Evolutionary conservation across 2,797 vertebrate species (phyloP).

Genomic region (Fratercula arctica): DNA sequence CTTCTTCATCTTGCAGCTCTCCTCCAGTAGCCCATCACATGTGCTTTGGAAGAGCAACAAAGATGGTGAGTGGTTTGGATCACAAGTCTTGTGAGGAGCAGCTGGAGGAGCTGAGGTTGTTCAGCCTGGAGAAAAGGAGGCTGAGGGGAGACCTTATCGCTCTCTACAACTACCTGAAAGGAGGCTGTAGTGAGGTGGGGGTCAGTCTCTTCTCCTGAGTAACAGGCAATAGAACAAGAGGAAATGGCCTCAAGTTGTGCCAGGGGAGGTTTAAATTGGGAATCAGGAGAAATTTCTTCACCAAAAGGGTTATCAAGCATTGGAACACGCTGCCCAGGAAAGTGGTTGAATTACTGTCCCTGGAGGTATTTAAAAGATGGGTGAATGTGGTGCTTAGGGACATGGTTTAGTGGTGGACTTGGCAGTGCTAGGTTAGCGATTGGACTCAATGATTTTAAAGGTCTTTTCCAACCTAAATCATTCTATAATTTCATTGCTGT

Average conservation of each 20-base stretch:
- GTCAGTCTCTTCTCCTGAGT: background rate
- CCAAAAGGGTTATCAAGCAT: background rate
- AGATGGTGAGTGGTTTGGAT: background rate
- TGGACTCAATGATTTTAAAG: background rate
- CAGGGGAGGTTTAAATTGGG: background rate
- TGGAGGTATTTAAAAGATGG: background rate
- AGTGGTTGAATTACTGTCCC: too few species aligned
- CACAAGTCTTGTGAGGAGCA: background rate
- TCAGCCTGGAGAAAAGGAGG: background rate
- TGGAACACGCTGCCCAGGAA: background rate
- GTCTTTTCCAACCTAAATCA: background rate
- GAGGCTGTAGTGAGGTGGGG: background rate
- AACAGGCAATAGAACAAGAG: background rate
- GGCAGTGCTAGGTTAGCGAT: background rate
- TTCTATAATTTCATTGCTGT: background rate
- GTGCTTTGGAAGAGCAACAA: background rate
- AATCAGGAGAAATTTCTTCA: background rate
- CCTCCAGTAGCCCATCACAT: background rate
- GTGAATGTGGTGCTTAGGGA: background rate
- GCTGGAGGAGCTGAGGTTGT: background rate
- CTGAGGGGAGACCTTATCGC: accelerated
- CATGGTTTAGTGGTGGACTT: background rate
- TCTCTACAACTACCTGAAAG: background rate
- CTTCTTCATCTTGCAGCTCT: background rate
- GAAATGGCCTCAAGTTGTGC: background rate